Percentiles rank a stretch among this genome's conserved stretches.
Evolutionary conservation across 2,113 vertebrate genomes (phyloP).

Genomic region (Centropus unirufus): DNA sequence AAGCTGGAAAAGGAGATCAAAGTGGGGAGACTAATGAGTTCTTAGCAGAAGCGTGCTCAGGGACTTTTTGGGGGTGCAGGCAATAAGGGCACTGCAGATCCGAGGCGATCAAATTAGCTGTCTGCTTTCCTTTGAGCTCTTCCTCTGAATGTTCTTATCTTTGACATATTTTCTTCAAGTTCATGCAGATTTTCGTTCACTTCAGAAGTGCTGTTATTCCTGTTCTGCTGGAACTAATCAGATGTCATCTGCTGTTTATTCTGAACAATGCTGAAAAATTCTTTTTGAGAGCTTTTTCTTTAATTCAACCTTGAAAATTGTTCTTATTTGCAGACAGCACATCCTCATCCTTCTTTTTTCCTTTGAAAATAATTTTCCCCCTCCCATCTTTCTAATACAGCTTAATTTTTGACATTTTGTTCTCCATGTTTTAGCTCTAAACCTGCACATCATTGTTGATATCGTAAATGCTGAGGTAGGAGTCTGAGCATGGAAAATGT

Average conservation of each 20-base stretch:
- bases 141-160: background rate
- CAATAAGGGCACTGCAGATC: background rate
- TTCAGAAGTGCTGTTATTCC: background rate
- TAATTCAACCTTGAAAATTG: background rate
- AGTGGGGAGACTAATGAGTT: background rate
- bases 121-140: background rate
- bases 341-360: background rate
- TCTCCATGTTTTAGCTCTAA: background rate
- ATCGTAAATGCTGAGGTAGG: background rate
- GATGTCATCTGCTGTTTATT: slow-evolving; percentile 7
- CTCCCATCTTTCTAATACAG: background rate
- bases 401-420: background rate
- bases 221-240: slow-evolving; percentile 11
- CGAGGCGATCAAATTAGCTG: background rate
- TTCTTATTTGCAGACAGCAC: background rate
- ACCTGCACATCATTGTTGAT: background rate
- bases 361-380: background rate
- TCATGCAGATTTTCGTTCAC: background rate
- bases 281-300: background rate
- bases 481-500: background rate
- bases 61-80: background rate
- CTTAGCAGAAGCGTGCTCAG: background rate
- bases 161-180: background rate
- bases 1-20: background rate
- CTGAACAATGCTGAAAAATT: background rate